These are phyloP conservation scores for Tachysurus fulvidraco DNA, from an alignment of 2,113 vertebrate genomes.

Conservation along the genomic window DNA sequence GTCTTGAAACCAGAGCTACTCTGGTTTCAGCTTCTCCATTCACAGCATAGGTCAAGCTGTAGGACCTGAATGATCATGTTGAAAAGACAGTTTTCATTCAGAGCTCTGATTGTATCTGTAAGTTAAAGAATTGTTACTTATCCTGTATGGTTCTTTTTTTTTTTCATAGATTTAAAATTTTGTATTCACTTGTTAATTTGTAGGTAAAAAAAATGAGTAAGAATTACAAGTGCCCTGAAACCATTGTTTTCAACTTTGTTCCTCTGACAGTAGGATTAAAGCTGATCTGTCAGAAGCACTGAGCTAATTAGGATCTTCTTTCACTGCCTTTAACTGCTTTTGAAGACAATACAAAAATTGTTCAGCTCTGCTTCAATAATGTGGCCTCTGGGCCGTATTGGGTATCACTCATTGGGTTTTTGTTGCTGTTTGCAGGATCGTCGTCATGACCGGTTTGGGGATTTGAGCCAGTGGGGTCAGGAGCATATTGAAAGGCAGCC, in stretches of 20 bases:
- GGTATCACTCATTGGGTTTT: slow-evolving; percentile 59
- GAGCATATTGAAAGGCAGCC: slow-evolving; percentile 28
- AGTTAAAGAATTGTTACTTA: slow-evolving; percentile 30
- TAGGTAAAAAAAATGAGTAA: background rate
- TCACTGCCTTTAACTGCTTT: slow-evolving; percentile 37
- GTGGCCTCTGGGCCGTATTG: slow-evolving; percentile 53
- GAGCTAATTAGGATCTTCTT: slow-evolving; percentile 28
- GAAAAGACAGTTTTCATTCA: slow-evolving; percentile 43
- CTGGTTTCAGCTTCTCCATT: slow-evolving; percentile 56
- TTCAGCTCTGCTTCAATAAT: slow-evolving; percentile 41
- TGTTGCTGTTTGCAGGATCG: slow-evolving; percentile 57
- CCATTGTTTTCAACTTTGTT: slow-evolving; percentile 26
- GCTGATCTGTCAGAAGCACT: slow-evolving; percentile 9
- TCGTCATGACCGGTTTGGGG: slow-evolving; percentile 47
- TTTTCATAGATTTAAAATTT: background rate
- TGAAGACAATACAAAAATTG: slow-evolving; percentile 34
- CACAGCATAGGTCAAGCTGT: slow-evolving; percentile 21
- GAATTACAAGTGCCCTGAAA: background rate
- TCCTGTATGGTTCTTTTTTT: background rate
- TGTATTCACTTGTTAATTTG: slow-evolving; percentile 10
- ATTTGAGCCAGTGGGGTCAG: slow-evolving; percentile 44
- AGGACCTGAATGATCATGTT: background rate
- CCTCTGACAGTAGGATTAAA: slow-evolving; percentile 15
- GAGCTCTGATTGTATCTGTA: slow-evolving; percentile 60
- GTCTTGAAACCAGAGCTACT: slow-evolving; percentile 43